Percentiles rank a stretch among this genome's conserved stretches.
These are phyloP conservation scores for Psilopsiagon aymara DNA, from an alignment of 2,113 vertebrate genomes.

Conservation along the genomic window DNA sequence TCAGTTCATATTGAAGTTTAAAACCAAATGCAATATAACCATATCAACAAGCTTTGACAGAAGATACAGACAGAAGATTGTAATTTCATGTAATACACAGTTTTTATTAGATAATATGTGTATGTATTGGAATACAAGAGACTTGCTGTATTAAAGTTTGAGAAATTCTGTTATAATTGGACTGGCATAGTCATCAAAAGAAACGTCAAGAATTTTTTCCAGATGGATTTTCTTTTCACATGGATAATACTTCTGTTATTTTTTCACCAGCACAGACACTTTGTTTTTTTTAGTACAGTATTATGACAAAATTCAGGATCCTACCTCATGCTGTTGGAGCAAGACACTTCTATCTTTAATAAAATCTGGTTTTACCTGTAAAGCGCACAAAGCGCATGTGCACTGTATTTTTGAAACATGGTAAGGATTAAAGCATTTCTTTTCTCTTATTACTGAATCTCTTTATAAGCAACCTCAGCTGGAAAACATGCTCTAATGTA, in stretches of 20 bases:
- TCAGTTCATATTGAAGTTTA: neutral
- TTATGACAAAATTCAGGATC: neutral
- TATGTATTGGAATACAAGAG: neutral
- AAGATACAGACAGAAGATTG: neutral
- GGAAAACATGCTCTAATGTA: neutral
- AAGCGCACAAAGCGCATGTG: neutral
- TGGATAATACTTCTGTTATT: neutral
- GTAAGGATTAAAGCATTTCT: neutral
- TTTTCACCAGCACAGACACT: neutral
- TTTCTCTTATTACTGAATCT: neutral
- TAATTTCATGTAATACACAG: neutral
- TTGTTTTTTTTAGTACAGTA: neutral
- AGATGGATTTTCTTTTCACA: neutral
- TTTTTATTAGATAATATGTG: neutral
- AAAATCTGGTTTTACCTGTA: neutral
- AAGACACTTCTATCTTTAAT: neutral
- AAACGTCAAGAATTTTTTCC: neutral
- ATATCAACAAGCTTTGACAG: neutral
- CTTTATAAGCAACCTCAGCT: neutral
- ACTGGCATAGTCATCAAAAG: neutral
- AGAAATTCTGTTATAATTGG: neutral
- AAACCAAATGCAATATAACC: neutral
- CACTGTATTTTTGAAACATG: neutral
- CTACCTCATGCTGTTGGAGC: neutral
- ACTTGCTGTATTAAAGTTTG: neutral